Percentiles rank a stretch among this genome's conserved stretches.
Conservation (phyloP, 2,113 vertebrate genomes). For the Tragulus kanchil region DNA sequence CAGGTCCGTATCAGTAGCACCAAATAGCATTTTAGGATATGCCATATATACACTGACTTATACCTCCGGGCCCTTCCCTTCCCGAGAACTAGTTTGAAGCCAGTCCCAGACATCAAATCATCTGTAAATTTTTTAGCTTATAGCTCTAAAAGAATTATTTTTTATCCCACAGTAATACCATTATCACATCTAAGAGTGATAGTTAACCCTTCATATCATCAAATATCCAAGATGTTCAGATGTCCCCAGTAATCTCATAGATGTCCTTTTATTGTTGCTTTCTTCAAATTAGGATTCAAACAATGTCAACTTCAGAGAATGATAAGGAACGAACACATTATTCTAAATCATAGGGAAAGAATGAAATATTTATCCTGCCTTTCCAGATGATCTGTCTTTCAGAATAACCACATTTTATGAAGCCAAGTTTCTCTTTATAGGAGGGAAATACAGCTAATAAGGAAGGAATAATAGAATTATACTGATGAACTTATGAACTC, state of each 20-base stretch:
- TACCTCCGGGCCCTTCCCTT: accelerated
- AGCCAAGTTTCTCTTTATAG: slow-evolving; percentile 18
- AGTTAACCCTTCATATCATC: neutral
- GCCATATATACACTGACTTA: neutral
- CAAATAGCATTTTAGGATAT: neutral
- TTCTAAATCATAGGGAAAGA: neutral
- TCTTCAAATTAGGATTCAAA: slow-evolving; percentile 31
- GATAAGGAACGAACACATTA: neutral
- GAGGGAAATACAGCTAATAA: neutral
- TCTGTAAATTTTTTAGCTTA: neutral
- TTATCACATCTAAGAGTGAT: neutral
- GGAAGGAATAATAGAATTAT: neutral
- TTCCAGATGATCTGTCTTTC: neutral
- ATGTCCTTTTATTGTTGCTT: neutral
- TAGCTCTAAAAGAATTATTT: neutral
- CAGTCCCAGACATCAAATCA: neutral
- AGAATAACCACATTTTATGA: neutral
- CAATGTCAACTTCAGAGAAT: neutral
- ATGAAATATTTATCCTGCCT: neutral
- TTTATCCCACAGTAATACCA: neutral
- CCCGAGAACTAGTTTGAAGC: neutral
- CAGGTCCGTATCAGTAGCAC: no score
- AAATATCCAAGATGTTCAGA: neutral
- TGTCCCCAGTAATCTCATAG: neutral
- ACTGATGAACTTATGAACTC: neutral